Percentiles rank a stretch among this genome's conserved stretches.
Conservation (phyloP, 1,140 invertebrate genomes). For the Hylaeus anthracinus region DNA sequence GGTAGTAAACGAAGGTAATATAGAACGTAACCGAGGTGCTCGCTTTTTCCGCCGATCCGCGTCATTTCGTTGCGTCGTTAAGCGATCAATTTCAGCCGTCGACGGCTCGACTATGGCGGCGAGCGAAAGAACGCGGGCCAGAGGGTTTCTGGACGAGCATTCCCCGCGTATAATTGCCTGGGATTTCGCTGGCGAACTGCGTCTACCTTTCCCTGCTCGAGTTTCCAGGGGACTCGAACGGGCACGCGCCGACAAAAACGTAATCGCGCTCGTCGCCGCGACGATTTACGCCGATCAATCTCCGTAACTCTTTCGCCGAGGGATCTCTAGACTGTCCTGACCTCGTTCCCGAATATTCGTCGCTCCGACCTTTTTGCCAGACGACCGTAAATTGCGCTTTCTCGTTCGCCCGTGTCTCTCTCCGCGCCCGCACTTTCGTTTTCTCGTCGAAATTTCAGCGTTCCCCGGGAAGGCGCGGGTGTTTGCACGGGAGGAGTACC, state of each 20-base stretch:
- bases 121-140: slow-evolving; percentile 10
- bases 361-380: slow-evolving; percentile 35
- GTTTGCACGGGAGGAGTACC: too few species aligned
- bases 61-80: background rate
- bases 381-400: slow-evolving; percentile 45
- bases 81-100: slow-evolving; percentile 5
- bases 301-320: slow-evolving; percentile 33
- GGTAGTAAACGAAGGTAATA: background rate
- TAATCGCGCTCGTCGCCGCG: slow-evolving; percentile 61
- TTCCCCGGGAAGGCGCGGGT: too few species aligned
- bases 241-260: slow-evolving; percentile 64
- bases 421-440: background rate
- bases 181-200: slow-evolving; percentile 75
- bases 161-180: slow-evolving; percentile 72
- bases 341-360: slow-evolving; percentile 43
- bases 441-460: background rate
- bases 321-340: slow-evolving; percentile 29
- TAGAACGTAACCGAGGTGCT: background rate
- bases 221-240: slow-evolving; percentile 42
- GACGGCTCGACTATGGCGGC: background rate
- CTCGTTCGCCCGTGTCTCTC: slow-evolving; percentile 9
- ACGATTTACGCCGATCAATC: slow-evolving; percentile 51
- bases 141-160: slow-evolving; percentile 47
- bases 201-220: slow-evolving; percentile 32
- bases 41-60: slow-evolving; percentile 2